Evolutionary conservation across 1,140 invertebrate species (phyloP).

Genomic region (Rhyacophila brunnea): DNA sequence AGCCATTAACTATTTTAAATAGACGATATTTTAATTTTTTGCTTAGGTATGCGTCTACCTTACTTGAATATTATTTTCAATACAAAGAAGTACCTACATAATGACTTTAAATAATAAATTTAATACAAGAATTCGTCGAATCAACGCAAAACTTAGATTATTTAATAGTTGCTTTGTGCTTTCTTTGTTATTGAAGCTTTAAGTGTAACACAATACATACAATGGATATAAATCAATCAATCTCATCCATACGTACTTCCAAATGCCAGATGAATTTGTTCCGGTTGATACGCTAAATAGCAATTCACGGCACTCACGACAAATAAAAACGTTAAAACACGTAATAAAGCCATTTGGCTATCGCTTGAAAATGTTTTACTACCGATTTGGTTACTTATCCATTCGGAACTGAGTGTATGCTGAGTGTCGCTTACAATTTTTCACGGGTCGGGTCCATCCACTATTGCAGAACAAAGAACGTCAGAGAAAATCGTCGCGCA

Average conservation of each 20-base stretch:
- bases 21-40: too few species aligned
- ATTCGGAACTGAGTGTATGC: background rate
- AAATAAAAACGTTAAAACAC: constrained; percentile 13
- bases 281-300: constrained; percentile 15
- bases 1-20: too few species aligned
- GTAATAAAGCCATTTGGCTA: constrained; percentile 15
- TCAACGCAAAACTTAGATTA: too few species aligned
- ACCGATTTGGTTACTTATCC: background rate
- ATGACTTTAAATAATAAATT: too few species aligned
- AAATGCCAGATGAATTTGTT: constrained; percentile 31
- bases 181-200: background rate
- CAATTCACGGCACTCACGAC: constrained; percentile 3
- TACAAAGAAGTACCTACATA: too few species aligned
- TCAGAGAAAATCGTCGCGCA: background rate
- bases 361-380: background rate
- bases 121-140: too few species aligned
- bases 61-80: too few species aligned
- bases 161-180: too few species aligned
- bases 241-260: constrained; percentile 14
- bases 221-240: background rate
- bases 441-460: constrained; percentile 1
- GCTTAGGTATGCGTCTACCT: too few species aligned
- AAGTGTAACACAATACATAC: background rate
- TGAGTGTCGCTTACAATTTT: constrained; percentile 1
- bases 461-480: constrained; percentile 22